Evolutionary conservation across 2,888 invertebrate genomes (phyloP).

Genomic region (Orthonevra nobilis): DNA sequence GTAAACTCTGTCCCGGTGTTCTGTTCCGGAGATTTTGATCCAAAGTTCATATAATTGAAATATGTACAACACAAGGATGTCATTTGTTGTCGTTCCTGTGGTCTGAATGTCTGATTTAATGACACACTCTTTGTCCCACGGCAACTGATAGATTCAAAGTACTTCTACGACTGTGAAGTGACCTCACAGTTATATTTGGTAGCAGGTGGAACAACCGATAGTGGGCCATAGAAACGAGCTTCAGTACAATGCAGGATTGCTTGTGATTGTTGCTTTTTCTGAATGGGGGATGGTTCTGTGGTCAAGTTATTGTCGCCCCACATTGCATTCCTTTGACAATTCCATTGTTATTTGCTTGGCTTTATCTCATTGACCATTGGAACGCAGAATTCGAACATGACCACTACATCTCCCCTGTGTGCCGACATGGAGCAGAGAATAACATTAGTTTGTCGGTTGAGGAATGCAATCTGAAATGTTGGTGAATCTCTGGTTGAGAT

Average conservation of each 20-base stretch:
- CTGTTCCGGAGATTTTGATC: background rate
- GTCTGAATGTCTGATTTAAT: constrained; percentile 2
- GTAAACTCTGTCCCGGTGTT: background rate
- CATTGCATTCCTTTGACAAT: constrained; percentile 20
- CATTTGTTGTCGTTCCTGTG: constrained; percentile 15
- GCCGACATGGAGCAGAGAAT: background rate
- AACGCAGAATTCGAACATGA: background rate
- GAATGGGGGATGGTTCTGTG: background rate
- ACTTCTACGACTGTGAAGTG: background rate
- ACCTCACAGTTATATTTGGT: background rate
- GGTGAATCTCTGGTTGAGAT: background rate
- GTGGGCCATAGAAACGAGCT: background rate
- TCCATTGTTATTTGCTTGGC: constrained; percentile 15
- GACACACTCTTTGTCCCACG: background rate
- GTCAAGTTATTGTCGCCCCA: constrained; percentile 1
- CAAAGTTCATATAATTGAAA: constrained; percentile 1
- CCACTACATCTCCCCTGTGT: background rate
- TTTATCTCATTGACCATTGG: constrained; percentile 8
- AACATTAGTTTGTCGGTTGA: background rate
- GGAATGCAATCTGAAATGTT: background rate
- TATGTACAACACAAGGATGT: constrained; percentile 15
- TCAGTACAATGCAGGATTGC: too few relatives aligned
- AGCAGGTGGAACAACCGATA: background rate
- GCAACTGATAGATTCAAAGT: background rate
- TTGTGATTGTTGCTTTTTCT: too few relatives aligned